phyloP scores from a whole-genome alignment of 1,140 invertebrate species.

The Bombus ignitus region DNA sequence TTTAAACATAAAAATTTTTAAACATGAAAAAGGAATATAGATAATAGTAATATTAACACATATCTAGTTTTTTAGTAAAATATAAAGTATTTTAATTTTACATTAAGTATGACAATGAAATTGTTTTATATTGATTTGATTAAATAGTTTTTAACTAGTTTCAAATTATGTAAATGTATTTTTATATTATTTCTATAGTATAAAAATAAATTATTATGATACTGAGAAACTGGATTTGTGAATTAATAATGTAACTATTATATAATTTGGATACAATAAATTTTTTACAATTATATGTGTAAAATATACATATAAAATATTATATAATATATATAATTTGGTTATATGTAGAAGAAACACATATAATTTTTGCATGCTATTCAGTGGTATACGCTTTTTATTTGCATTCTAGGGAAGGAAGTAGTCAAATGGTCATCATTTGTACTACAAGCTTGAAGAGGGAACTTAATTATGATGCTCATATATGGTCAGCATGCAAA shows the following conservation, averaged over 20 bases:
- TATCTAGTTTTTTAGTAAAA: conserved; percentile 4
- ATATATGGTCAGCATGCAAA: conserved; percentile 78
- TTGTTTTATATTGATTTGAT: not conserved
- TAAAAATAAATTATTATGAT: conserved; percentile 7
- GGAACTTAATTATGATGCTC: conserved; percentile 71
- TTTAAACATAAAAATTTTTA: too few species aligned
- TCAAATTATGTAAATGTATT: not conserved
- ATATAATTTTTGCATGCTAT: conserved; percentile 71
- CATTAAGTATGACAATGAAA: too few species aligned
- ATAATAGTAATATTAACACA: conserved; percentile 24
- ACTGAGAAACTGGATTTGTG: not conserved
- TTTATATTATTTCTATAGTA: not conserved
- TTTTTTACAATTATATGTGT: conserved; percentile 33
- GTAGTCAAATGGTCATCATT: conserved; percentile 77
- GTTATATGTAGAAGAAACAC: conserved; percentile 6
- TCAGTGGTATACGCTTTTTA: conserved; percentile 73
- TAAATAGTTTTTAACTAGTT: not conserved
- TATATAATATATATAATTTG: conserved; percentile 26
- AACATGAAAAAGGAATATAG: not conserved
- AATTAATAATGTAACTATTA: conserved; percentile 7
- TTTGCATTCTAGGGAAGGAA: conserved; percentile 82
- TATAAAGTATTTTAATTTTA: too few species aligned
- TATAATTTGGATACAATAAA: conserved; percentile 33
- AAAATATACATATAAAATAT: conserved; percentile 1
- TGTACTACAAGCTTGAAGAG: conserved; percentile 72